phyloP scores from a whole-genome alignment of 2,113 vertebrate genomes.

The Aviceda subcristata region DNA sequence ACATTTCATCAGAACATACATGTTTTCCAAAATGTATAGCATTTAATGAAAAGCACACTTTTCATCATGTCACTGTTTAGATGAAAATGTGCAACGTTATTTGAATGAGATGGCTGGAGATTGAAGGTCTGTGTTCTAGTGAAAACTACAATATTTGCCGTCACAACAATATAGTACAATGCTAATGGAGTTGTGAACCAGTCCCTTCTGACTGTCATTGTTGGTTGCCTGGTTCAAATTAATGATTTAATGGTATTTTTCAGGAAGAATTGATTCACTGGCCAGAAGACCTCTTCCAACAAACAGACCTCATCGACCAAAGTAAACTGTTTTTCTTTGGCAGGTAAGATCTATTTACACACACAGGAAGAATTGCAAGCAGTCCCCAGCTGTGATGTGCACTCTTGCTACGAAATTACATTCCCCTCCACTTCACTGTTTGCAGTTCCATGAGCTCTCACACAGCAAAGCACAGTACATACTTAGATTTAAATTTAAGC shows the following conservation, averaged over 20 bases:
- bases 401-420: neutral
- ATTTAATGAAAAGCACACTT: neutral
- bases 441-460: neutral
- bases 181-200: neutral
- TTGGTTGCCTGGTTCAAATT: neutral
- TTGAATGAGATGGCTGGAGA: neutral
- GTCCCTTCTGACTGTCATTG: neutral
- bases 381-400: fast-evolving
- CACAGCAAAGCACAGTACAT: neutral
- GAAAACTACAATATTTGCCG: neutral
- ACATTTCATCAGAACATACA: neutral
- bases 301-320: neutral
- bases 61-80: neutral
- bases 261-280: neutral
- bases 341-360: neutral
- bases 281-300: neutral
- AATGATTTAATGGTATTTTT: neutral
- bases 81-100: neutral
- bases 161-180: neutral
- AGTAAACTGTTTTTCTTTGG: neutral
- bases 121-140: neutral
- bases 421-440: neutral
- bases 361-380: neutral
- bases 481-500: neutral
- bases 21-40: neutral